Base-by-base conservation (phyloP, 2,888 invertebrate genomes). In the Idaea straminata region DNA sequence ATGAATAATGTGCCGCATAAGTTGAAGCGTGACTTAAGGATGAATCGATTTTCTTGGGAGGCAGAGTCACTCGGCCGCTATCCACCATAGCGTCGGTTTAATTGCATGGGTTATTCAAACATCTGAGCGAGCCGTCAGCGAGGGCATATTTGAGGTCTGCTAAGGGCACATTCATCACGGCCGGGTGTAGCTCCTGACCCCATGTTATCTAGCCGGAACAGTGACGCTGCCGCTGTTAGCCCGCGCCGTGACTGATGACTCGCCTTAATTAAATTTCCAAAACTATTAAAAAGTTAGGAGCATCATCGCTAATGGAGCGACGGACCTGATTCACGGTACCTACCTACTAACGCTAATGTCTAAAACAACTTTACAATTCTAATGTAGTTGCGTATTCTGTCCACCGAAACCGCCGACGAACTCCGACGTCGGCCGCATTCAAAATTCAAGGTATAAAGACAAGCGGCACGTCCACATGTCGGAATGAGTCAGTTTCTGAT, bases 221-320 rank as follows among this genome's bases (percentile, higher is more conserved):
- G 89, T 85, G 91, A 90, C 92, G 81, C 72, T 83, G 82, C 47
- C 47, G 47, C 47, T 47, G 47, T 47, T 47, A 47, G 77, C 77
- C 83, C 85, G 81, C 79, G 65, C 78, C 73, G 88, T 92, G 92
- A 92, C 92, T 91, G 92, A 92, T 92, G 91, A 91, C 90, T 84
- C 64, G 80, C 83, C 82, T 91, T 92, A 92, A 92, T 92, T 92
- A 91, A 88, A 92, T 92, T 92, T 91, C 78, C 78, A 77, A 68
- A 80, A 81, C 83, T 83, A 82, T 77, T 74, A 77, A 80, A 81
- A 79, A 79, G 72, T 81, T 80, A 64, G 66, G 65, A 74, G 72
- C 76, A 74, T 75, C 69, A 70, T 72, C 66, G 65, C 78, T 75
- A 80, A 78, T 77, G 69, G 77, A 82, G 76, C 74, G 83, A 74